A percentile compares a stretch with the other conserved stretches of the same genome.
Conservation (phyloP, 2,888 invertebrate species). For the Eupeodes latifasciatus region DNA sequence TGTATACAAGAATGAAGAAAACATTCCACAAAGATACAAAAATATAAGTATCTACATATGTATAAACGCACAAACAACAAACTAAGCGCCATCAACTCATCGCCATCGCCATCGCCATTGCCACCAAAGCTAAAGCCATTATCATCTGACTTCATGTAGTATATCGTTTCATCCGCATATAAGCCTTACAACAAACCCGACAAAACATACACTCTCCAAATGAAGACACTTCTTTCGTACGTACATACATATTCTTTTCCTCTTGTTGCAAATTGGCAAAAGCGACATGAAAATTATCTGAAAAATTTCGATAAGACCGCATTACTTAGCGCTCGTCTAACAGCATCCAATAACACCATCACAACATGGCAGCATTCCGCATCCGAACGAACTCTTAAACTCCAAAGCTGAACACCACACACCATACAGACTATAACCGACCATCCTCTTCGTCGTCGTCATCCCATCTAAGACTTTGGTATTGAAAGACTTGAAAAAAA, state of each 20-base stretch:
- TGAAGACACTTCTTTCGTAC: constrained; percentile 67
- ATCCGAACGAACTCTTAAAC: neutral
- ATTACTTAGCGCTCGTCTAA: constrained; percentile 71
- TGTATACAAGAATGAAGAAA: constrained; percentile 23
- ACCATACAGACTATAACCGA: too few species aligned
- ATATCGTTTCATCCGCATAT: neutral
- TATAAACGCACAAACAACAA: constrained; percentile 44
- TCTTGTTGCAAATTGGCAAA: constrained; percentile 73
- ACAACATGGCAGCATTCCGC: constrained; percentile 49
- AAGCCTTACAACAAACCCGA: neutral
- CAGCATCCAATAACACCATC: constrained; percentile 61
- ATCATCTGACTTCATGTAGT: constrained; percentile 22
- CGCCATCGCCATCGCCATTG: constrained; percentile 37
- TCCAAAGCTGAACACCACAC: constrained; percentile 5
- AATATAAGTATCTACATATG: neutral
- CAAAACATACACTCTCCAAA: constrained; percentile 36
- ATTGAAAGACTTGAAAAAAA: neutral
- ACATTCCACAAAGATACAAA: constrained; percentile 5
- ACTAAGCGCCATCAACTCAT: constrained; percentile 66
- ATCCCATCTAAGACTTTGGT: constrained; percentile 4
- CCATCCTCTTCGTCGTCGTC: too few species aligned
- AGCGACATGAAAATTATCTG: constrained; percentile 76
- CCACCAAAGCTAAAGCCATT: neutral
- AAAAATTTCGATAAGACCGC: constrained; percentile 75
- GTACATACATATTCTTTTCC: neutral